phyloP scores from a whole-genome alignment of 2,113 vertebrate genomes.

The Bubo blakistoni region DNA sequence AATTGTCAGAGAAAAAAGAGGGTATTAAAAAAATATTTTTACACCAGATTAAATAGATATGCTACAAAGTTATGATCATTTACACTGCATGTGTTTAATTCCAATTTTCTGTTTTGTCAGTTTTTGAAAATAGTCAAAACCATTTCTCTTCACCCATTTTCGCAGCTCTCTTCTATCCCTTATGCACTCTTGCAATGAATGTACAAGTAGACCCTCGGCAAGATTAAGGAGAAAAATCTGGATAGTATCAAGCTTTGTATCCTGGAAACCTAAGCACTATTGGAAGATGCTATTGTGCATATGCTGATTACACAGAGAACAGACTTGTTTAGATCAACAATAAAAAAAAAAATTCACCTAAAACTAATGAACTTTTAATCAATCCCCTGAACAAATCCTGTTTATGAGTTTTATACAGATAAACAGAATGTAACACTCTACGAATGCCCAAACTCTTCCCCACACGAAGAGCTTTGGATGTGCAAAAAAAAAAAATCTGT shows the following conservation, averaged over 20 bases:
- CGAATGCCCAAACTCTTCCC: background rate
- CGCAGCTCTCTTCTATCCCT: background rate
- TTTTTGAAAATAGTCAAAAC: background rate
- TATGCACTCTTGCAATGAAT: background rate
- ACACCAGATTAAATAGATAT: background rate
- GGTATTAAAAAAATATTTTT: background rate
- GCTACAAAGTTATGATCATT: background rate
- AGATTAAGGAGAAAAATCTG: background rate
- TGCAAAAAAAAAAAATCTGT: background rate
- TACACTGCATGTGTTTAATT: background rate
- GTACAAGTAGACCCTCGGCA: background rate
- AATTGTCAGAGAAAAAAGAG: background rate
- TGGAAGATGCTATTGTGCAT: background rate
- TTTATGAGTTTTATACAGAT: background rate
- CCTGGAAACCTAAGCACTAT: background rate
- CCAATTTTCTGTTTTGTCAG: background rate
- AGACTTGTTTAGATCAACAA: background rate
- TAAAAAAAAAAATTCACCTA: background rate
- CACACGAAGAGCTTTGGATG: background rate
- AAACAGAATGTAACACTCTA: background rate
- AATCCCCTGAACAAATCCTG: background rate
- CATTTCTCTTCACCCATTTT: background rate
- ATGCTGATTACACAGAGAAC: background rate
- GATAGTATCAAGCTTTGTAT: background rate
- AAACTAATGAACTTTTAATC: background rate